Evolutionary conservation across 2,113 vertebrate genomes (phyloP), one percentile per base, ranked within the genome.

Genomic region (Corythoichthys intestinalis): DNA sequence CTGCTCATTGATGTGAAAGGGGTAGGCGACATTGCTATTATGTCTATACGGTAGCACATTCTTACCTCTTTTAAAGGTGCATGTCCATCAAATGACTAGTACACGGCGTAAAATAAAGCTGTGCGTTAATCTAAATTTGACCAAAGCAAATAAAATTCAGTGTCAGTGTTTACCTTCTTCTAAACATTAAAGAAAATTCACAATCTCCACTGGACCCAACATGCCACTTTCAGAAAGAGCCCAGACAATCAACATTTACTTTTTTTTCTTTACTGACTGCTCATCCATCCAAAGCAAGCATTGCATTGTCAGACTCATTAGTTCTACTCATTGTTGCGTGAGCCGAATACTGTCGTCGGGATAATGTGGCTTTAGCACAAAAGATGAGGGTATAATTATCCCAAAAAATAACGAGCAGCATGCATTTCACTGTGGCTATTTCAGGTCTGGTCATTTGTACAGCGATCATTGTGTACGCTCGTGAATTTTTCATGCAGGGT

Each of bases 361-460:
- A 65, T 81, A 81, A 85, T 82, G 80, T 80, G 3, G 74, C 80
- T 87, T 81, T 82, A 75, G 79, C 76, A 70, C 81, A 73, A 77
- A 28, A 83, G 87, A 88, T 87, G 82, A 84, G 84, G 87, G 28
- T 72, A 70, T 85, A 85, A 88, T 87, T 83, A 83, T 8, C 73
- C 28, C 49, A 35, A 80, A 86, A 85, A 84, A 85, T 87, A 87
- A 90, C 86, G 85, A 85, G 81, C 70, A 80, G 63, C 60, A 75
- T 47, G 76, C 71, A 57, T 76, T 53, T 62, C 78, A 12, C 62
- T 80, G 84, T 77, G 73, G 65, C 71, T 67, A 77, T 71, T 85
- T 76, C 69, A 70, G 63, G 73, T 60, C 76, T 73, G 71, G 75
- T 78, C 77, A 72, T 85, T 90, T 82, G 72, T 69, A 52, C 64